phyloP scores from a whole-genome alignment of 2,888 invertebrate species.

The Sericinus montela region DNA sequence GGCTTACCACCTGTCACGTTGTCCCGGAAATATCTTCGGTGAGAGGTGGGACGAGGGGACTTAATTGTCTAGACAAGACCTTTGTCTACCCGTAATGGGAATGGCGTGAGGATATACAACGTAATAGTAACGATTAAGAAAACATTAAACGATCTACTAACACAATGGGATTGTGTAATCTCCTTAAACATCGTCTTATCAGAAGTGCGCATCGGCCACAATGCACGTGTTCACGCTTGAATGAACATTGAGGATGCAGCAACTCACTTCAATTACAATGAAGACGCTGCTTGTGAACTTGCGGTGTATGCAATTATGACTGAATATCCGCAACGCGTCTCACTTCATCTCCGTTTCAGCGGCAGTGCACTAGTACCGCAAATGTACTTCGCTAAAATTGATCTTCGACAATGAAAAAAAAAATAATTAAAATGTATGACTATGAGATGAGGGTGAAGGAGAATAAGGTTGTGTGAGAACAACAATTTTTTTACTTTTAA shows the following conservation, averaged over 20 bases:
- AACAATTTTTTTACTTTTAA: too few relatives aligned
- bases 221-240: constrained; percentile 1
- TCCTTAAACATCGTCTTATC: constrained; percentile 1
- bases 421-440: too few relatives aligned
- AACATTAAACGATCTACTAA: too few relatives aligned
- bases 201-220: constrained; percentile 7
- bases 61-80: too few relatives aligned
- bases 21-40: too few relatives aligned
- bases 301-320: constrained; percentile 13
- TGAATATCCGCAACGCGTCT: constrained; percentile 11
- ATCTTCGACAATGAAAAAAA: not conserved
- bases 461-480: too few relatives aligned
- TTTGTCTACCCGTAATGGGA: too few relatives aligned
- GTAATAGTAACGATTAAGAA: too few relatives aligned
- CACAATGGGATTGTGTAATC: not conserved
- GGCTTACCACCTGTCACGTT: too few relatives aligned
- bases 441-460: too few relatives aligned
- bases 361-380: not conserved
- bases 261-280: constrained; percentile 16
- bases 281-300: constrained; percentile 15
- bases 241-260: constrained; percentile 1
- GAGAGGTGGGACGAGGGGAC: too few relatives aligned
- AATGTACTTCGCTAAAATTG: not conserved
- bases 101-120: too few relatives aligned
- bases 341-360: not conserved